A percentile compares a stretch with the other conserved stretches of the same genome.
Evolutionary conservation across 1,140 invertebrate genomes (phyloP).

Genomic region (Drosophila tsacasi): DNA sequence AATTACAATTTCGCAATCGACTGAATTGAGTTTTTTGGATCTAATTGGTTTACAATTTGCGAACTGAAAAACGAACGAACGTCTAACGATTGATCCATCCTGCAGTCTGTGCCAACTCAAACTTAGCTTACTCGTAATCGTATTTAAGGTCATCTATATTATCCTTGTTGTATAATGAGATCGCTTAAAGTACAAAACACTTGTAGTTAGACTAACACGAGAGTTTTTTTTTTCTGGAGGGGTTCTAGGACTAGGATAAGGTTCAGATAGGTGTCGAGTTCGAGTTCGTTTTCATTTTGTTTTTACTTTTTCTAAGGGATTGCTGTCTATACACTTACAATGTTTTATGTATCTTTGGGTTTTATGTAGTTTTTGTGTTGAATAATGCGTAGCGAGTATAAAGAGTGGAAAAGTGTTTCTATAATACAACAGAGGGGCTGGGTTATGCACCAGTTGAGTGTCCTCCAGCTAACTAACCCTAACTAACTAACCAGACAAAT

Average conservation of each 20-base stretch:
- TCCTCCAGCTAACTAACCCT: slow-evolving; percentile 64
- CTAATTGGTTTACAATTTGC: slow-evolving; percentile 54
- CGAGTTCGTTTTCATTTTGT: slow-evolving; percentile 13
- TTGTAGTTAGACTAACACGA: slow-evolving; percentile 81
- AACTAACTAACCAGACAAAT: slow-evolving; percentile 57
- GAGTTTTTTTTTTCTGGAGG: slow-evolving; percentile 37
- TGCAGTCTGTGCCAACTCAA: slow-evolving; percentile 81
- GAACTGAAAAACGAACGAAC: slow-evolving; percentile 58
- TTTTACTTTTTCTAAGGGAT: slow-evolving; percentile 14
- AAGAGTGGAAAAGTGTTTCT: slow-evolving; percentile 79
- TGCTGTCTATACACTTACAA: slow-evolving; percentile 73
- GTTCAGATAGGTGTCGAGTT: slow-evolving; percentile 27
- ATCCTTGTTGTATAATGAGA: slow-evolving; percentile 70
- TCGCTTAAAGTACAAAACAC: slow-evolving; percentile 77
- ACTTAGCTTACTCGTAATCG: slow-evolving; percentile 54
- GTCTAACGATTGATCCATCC: slow-evolving; percentile 44
- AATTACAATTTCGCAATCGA: slow-evolving; percentile 62
- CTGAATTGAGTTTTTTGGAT: slow-evolving; percentile 31
- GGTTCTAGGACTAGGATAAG: slow-evolving; percentile 28
- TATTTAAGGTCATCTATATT: slow-evolving; percentile 48
- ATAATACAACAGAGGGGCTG: slow-evolving; percentile 72
- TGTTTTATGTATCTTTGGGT: slow-evolving; percentile 21
- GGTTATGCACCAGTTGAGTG: slow-evolving; percentile 23
- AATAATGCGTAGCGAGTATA: slow-evolving; percentile 74
- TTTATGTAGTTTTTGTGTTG: slow-evolving; percentile 20